A percentile compares a stretch with the other conserved stretches of the same genome.
phyloP scores from a whole-genome alignment of 2,113 vertebrate species.

The Chlamydotis undulata region DNA sequence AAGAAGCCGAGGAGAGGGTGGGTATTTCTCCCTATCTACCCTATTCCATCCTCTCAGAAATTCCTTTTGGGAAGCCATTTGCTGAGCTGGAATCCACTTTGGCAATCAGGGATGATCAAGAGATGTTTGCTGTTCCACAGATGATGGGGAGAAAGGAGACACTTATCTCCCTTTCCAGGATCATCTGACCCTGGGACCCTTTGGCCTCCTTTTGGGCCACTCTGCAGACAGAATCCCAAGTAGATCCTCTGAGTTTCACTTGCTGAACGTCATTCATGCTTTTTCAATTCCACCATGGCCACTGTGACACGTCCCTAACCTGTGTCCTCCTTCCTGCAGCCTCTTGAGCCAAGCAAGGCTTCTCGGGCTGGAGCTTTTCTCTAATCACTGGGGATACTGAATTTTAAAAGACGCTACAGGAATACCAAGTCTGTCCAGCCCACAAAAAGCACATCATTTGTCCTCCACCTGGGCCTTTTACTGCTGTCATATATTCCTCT shows the following conservation, averaged over 20 bases:
- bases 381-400: background rate
- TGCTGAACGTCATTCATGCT: background rate
- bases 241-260: fast-evolving
- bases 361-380: background rate
- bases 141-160: background rate
- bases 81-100: background rate
- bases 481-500: background rate
- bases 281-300: background rate
- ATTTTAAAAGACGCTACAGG: background rate
- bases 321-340: background rate
- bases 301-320: background rate
- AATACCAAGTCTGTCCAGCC: background rate
- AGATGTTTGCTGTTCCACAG: background rate
- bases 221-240: background rate
- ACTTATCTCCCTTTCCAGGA: background rate
- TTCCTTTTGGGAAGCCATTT: background rate
- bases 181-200: background rate
- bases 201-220: background rate
- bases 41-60: background rate
- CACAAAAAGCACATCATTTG: background rate
- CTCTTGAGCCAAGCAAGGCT: background rate
- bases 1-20: background rate
- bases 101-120: background rate
- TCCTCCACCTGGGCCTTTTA: background rate
- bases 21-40: background rate